Evolutionary conservation across 2,888 invertebrate genomes (phyloP).

Genomic region (Endotricha flammealis): DNA sequence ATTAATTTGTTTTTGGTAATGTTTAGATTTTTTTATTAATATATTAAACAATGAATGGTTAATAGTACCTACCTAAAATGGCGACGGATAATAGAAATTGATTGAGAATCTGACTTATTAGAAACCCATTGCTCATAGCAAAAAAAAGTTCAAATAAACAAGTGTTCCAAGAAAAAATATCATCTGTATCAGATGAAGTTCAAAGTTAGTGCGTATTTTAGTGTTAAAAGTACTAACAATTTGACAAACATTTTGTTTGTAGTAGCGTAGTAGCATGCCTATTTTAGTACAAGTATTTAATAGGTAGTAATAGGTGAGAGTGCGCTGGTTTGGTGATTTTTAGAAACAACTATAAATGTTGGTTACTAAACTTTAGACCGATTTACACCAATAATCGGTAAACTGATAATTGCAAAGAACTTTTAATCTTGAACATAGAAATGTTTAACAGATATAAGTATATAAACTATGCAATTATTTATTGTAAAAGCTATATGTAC

Average conservation of each 20-base stretch:
- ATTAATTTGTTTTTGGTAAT: slow-evolving; percentile 3
- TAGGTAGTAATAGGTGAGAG: slow-evolving; percentile 57
- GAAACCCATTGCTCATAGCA: slow-evolving; percentile 53
- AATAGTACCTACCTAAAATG: slow-evolving; percentile 2
- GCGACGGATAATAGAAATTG: slow-evolving; percentile 13
- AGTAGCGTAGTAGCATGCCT: slow-evolving; percentile 67
- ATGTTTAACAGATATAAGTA: no score
- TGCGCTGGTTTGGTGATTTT: slow-evolving; percentile 50
- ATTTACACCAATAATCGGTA: no score
- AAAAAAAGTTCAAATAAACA: slow-evolving; percentile 56
- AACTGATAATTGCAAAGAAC: no score
- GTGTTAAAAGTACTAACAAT: slow-evolving; percentile 63
- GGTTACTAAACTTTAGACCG: neutral
- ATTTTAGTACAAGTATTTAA: slow-evolving; percentile 75
- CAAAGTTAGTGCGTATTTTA: slow-evolving; percentile 54
- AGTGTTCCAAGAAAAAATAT: slow-evolving; percentile 52
- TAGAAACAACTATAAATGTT: slow-evolving; percentile 8
- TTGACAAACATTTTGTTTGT: slow-evolving; percentile 55
- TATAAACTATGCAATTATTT: no score
- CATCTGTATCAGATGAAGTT: slow-evolving; percentile 77
- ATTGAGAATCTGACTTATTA: slow-evolving; percentile 26
- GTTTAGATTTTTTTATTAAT: neutral
- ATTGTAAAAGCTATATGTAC: neutral
- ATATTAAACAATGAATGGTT: neutral
- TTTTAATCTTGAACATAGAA: no score